Conservation (phyloP, 2,888 invertebrate species). For the Amorpha juglandis region DNA sequence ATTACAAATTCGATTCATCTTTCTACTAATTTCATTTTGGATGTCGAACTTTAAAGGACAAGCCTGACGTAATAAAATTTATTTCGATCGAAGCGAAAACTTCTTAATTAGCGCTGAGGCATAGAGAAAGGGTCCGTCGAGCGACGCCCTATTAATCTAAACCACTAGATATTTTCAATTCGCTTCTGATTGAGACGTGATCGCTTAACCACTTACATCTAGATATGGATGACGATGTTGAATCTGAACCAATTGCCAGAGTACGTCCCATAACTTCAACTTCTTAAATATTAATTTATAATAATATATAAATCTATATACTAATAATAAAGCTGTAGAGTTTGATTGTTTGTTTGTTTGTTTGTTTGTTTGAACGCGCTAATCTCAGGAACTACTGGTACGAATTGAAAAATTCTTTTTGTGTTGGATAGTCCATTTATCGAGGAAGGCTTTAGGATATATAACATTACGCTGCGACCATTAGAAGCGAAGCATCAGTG, state of each 20-base stretch:
- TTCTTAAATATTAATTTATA: background rate
- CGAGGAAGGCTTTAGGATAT: too few species aligned
- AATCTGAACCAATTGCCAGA: background rate
- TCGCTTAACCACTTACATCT: constrained; percentile 32
- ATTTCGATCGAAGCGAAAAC: constrained; percentile 65
- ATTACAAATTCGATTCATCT: constrained; percentile 65
- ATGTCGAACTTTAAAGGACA: constrained; percentile 62
- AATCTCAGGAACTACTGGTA: too few species aligned
- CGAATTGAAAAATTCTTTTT: too few species aligned
- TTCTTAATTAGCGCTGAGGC: constrained; percentile 72
- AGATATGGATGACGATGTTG: background rate
- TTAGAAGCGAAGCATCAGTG: too few species aligned
- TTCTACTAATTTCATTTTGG: constrained; percentile 70
- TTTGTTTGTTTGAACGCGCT: too few species aligned
- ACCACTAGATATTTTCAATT: constrained; percentile 58
- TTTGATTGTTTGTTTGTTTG: too few species aligned
- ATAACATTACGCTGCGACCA: too few species aligned
- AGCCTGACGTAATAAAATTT: constrained; percentile 68
- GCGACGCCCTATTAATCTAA: constrained; percentile 57
- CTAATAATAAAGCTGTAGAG: too few species aligned
- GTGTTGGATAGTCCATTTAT: too few species aligned
- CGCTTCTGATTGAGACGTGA: constrained; percentile 52
- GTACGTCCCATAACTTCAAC: background rate
- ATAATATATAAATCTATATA: too few species aligned
- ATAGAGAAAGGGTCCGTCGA: constrained; percentile 55